Conservation (phyloP, 1,140 invertebrate genomes). For the Dendroctonus valens region DNA sequence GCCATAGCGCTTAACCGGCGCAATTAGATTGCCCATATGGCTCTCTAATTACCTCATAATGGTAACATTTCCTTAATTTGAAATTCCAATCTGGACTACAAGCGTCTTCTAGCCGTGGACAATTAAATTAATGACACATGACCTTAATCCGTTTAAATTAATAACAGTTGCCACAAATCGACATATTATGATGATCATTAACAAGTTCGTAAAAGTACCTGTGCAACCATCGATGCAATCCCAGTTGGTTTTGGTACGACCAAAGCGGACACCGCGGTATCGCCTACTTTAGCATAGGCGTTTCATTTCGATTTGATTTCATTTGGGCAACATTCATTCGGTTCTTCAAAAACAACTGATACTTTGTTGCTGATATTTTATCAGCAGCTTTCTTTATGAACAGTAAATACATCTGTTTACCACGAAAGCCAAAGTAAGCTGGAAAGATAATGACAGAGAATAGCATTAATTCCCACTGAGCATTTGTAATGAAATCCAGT, state of each 20-base stretch:
- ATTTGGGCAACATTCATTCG: background rate
- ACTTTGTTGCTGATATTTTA: too few relatives aligned
- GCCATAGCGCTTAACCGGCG: too few relatives aligned
- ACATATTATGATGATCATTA: slow-evolving; percentile 29
- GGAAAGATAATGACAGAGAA: too few relatives aligned
- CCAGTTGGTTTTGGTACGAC: slow-evolving; percentile 10
- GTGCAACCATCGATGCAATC: slow-evolving; percentile 22
- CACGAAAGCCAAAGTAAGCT: too few relatives aligned
- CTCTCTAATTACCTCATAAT: slow-evolving; percentile 1
- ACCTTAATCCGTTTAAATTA: slow-evolving; percentile 31
- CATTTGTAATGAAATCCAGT: too few relatives aligned
- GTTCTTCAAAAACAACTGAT: too few relatives aligned
- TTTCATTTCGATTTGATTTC: background rate
- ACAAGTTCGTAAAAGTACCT: slow-evolving; percentile 25
- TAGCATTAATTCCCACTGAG: too few relatives aligned
- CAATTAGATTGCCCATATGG: slow-evolving; percentile 6
- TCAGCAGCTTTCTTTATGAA: too few relatives aligned
- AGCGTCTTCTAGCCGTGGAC: background rate
- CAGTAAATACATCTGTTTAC: too few relatives aligned
- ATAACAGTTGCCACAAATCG: slow-evolving; percentile 19
- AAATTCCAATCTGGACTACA: slow-evolving; percentile 11
- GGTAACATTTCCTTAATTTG: slow-evolving; percentile 7
- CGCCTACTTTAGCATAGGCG: slow-evolving; percentile 4
- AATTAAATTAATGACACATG: slow-evolving; percentile 27
- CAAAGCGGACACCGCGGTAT: background rate